Percentiles rank a stretch among this genome's conserved stretches.
These are phyloP conservation scores for Cryptocephalus moraei DNA, from an alignment of 2,888 invertebrate genomes.

Conservation along the genomic window DNA sequence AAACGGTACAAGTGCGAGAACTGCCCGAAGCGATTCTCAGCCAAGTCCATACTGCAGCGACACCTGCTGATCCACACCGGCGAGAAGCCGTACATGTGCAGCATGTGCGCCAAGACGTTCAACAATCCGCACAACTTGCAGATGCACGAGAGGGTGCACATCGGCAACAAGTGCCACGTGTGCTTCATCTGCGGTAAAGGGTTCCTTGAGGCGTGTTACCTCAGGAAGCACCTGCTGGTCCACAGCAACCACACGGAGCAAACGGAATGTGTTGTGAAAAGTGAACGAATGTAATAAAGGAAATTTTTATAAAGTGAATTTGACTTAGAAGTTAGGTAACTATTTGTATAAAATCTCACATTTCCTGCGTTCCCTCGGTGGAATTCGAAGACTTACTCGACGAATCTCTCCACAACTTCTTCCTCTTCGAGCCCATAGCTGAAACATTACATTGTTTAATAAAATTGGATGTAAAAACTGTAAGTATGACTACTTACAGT, in stretches of 20 bases:
- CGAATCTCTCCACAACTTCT: not conserved
- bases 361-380: too few species aligned
- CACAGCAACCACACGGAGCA: too few species aligned
- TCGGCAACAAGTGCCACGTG: not conserved
- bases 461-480: not conserved
- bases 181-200: not conserved
- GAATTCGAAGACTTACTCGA: too few species aligned
- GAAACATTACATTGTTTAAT: slow-evolving; percentile 2
- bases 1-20: not conserved
- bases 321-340: too few species aligned
- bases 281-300: too few species aligned
- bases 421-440: slow-evolving; percentile 14
- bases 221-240: not conserved
- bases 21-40: not conserved
- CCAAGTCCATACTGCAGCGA: not conserved
- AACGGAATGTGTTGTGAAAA: too few species aligned
- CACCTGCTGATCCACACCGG: not conserved
- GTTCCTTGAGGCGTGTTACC: not conserved
- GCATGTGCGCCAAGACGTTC: not conserved
- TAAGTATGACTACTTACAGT: slow-evolving; percentile 23
- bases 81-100: not conserved
- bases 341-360: too few species aligned
- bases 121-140: not conserved
- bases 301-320: too few species aligned
- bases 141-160: not conserved